Evolutionary conservation across 2,113 vertebrate species (phyloP), one percentile per base, ranked within the genome.

Genomic region (Phaethon lepturus): DNA sequence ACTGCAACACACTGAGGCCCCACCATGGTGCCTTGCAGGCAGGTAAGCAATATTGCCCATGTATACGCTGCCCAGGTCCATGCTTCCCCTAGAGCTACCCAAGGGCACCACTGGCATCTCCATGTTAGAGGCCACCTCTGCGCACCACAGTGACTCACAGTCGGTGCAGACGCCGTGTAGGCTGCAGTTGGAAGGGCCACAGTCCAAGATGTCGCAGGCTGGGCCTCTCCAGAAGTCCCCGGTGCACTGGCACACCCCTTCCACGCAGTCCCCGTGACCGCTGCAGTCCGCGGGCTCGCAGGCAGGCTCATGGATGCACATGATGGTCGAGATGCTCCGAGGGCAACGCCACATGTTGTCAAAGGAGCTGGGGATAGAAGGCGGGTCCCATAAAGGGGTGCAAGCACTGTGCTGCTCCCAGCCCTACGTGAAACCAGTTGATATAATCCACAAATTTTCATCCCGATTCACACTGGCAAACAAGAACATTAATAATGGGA

Each of bases 301-400:
- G 91, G 31, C 81, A 2, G 98, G 98, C 86, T 98, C 98, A 1
- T 99, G 99, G 33, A 99, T 88, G 6, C 99, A 99, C 60, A 99
- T 24, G 47, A 99, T 52, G 1, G 99, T 99, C 15, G 99, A 99
- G 63, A 99, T 97, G 0, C 1, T 60, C 15, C 99, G 98, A 2
- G 98, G 98, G 80, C 99, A 99, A 53, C 99, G 99, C 99, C 99
- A 99, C 98, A 97, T 98, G 69, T 22, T 25, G 76, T 98, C 93
- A 28, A 93, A 97, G 45, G 83, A 15, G 91, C 98, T 98, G 95
- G 10, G 74, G 87, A 81, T 28, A 52, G 49, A 77, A 87, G 4
- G 84, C 0, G 9, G 76, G 47, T 23, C 4, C 17, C 4, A 1
- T 88, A 31, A 38, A 88, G 73, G 38, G 3, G 1, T 6, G 72